Conservation (phyloP, 2,113 vertebrate genomes). For the Laterallus jamaicensis region DNA sequence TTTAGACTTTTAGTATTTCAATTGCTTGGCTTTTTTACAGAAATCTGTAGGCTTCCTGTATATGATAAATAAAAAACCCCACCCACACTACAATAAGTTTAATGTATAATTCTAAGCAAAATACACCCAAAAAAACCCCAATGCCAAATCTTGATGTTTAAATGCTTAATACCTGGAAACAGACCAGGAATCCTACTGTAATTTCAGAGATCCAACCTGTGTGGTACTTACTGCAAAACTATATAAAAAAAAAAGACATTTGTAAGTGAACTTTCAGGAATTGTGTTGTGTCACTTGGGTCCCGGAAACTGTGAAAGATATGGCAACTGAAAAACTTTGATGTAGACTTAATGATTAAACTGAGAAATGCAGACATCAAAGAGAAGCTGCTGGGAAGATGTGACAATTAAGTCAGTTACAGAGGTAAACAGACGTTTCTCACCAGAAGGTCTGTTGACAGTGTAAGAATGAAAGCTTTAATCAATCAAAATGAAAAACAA, state of each 20-base stretch:
- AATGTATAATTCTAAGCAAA: neutral
- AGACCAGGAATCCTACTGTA: neutral
- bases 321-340: neutral
- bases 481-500: constrained; percentile 3
- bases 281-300: neutral
- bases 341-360: constrained; percentile 34
- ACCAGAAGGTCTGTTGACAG: constrained; percentile 12
- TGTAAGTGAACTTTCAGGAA: neutral
- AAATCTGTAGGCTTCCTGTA: neutral
- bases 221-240: neutral
- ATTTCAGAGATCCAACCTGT: neutral
- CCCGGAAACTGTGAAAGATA: neutral
- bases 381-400: constrained; percentile 15
- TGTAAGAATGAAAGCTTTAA: constrained; percentile 6
- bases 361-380: constrained; percentile 42
- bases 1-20: neutral
- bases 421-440: constrained; percentile 11
- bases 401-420: constrained; percentile 33
- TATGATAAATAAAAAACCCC: neutral
- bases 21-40: neutral
- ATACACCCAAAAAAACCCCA: neutral
- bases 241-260: neutral
- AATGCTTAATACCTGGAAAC: neutral
- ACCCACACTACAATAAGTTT: neutral
- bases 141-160: neutral